These are phyloP conservation scores for Eulithis prunata DNA, from an alignment of 2,888 invertebrate genomes.

Conservation along the genomic window DNA sequence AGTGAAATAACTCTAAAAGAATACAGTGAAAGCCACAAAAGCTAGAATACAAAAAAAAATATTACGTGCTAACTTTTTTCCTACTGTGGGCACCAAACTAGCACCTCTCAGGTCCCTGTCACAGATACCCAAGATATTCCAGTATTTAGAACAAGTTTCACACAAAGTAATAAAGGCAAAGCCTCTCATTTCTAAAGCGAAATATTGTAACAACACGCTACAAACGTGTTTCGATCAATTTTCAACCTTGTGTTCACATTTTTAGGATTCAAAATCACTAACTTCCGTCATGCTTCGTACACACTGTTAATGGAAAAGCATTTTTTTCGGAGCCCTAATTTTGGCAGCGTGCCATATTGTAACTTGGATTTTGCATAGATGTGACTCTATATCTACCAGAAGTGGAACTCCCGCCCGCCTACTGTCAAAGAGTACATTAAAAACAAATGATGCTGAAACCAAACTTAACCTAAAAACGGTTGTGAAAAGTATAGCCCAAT, in stretches of 20 bases:
- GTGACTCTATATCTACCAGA: constrained; percentile 8
- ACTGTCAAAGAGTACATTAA: no score
- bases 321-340: constrained; percentile 42
- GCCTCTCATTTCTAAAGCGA: constrained; percentile 9
- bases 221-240: not conserved
- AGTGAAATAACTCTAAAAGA: no score
- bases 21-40: no score
- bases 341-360: constrained; percentile 42
- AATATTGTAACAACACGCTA: constrained; percentile 23
- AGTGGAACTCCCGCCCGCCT: constrained; percentile 1
- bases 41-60: no score
- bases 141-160: constrained; percentile 1
- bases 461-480: no score
- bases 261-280: constrained; percentile 24
- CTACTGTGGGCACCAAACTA: no score
- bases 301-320: constrained; percentile 43
- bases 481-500: no score
- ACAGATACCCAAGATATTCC: no score
- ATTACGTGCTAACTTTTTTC: no score
- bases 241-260: constrained; percentile 15
- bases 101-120: no score
- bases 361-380: constrained; percentile 37
- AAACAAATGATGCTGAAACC: no score
- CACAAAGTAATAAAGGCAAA: constrained; percentile 1
- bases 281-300: constrained; percentile 14